Conservation (phyloP, 2,888 invertebrate species). For the Oscheius sp. region DNA sequence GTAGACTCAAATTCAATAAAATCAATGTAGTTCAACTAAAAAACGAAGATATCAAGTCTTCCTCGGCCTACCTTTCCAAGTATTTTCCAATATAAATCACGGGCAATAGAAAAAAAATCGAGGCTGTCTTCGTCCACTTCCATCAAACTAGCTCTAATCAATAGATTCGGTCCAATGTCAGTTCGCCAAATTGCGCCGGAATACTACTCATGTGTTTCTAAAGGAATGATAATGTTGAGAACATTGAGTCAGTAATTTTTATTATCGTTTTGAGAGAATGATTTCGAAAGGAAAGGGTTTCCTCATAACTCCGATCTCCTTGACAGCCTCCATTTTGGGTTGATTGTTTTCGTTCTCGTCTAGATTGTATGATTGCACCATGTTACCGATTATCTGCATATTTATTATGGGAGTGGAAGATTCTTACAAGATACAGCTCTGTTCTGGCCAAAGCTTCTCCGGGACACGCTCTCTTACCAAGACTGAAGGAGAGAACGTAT, state of each 20-base stretch:
- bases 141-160: too few species aligned
- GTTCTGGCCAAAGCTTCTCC: conserved; percentile 17
- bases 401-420: neutral
- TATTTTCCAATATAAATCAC: too few species aligned
- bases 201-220: too few species aligned
- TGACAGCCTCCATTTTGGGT: neutral
- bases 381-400: conserved; percentile 6
- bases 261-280: neutral
- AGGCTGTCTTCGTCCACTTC: too few species aligned
- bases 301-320: neutral
- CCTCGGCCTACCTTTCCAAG: too few species aligned
- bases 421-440: conserved; percentile 2
- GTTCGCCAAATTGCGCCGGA: too few species aligned
- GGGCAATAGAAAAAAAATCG: too few species aligned
- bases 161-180: too few species aligned
- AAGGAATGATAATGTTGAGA: too few species aligned
- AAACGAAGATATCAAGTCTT: too few species aligned
- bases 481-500: neutral
- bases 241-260: neutral
- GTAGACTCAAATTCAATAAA: too few species aligned
- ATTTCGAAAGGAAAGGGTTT: neutral
- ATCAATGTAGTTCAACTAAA: too few species aligned
- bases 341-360: neutral
- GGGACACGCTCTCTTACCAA: conserved; percentile 7
- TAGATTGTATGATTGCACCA: conserved; percentile 1